A percentile compares a stretch with the other conserved stretches of the same genome.
Evolutionary conservation across 1,140 invertebrate species (phyloP).

Genomic region (Drosophila paulistorum): DNA sequence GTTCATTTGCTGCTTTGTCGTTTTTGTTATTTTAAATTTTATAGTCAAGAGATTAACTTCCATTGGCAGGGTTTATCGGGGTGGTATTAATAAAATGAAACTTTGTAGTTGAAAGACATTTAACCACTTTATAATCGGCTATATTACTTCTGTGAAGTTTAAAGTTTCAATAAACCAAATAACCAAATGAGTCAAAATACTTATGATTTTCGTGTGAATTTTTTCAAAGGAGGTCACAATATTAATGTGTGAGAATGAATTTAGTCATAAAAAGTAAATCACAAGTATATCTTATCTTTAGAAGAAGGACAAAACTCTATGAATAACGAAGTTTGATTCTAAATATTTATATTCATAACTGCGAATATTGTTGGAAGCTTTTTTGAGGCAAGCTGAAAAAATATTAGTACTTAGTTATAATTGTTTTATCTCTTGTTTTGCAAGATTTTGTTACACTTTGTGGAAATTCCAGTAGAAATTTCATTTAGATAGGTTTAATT

Average conservation of each 20-base stretch:
- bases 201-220: slow-evolving; percentile 33
- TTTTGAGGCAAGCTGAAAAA: too few species aligned
- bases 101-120: slow-evolving; percentile 39
- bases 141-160: slow-evolving; percentile 36
- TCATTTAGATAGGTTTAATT: slow-evolving; percentile 17
- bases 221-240: slow-evolving; percentile 25
- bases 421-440: not conserved
- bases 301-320: too few species aligned
- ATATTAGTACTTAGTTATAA: not conserved
- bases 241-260: slow-evolving; percentile 35
- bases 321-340: too few species aligned
- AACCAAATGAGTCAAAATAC: slow-evolving; percentile 32
- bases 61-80: slow-evolving; percentile 36
- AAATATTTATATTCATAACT: too few species aligned
- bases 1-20: slow-evolving; percentile 39
- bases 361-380: too few species aligned
- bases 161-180: slow-evolving; percentile 38
- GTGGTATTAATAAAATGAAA: slow-evolving; percentile 29
- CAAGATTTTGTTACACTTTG: not conserved
- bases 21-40: slow-evolving; percentile 70
- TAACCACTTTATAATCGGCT: slow-evolving; percentile 49
- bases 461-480: not conserved
- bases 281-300: too few species aligned
- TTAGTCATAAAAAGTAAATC: not conserved
- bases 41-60: slow-evolving; percentile 44